A percentile compares a stretch with the other conserved stretches of the same genome.
Evolutionary conservation across 2,797 vertebrate genomes (phyloP).

Genomic region (Nyctalus aviator): DNA sequence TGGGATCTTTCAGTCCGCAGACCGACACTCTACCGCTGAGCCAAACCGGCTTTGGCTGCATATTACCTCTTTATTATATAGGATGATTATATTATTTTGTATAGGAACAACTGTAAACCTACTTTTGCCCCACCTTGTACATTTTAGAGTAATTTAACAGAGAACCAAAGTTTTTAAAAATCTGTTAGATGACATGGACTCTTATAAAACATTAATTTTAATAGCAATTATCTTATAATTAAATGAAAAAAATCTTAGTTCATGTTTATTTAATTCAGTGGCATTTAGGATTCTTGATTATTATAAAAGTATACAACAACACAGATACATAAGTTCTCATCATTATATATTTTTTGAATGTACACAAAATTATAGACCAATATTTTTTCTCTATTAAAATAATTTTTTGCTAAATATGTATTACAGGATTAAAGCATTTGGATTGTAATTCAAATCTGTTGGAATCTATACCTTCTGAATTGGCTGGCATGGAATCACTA

Average conservation of each 20-base stretch:
- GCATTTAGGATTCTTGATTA: slow-evolving; percentile 35
- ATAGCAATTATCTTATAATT: slow-evolving; percentile 36
- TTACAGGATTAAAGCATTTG: slow-evolving; percentile 90
- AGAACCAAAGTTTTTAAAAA: slow-evolving; percentile 3
- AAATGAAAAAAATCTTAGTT: slow-evolving; percentile 31
- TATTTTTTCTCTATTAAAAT: slow-evolving; percentile 38
- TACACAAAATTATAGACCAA: background rate
- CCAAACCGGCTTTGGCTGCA: too few species aligned
- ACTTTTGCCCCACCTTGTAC: background rate
- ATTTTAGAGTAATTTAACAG: slow-evolving; percentile 12
- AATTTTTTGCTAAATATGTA: slow-evolving; percentile 5
- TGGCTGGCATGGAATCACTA: slow-evolving; percentile 90
- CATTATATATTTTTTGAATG: background rate
- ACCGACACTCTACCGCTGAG: too few species aligned
- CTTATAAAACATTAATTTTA: slow-evolving; percentile 45
- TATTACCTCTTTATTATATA: too few species aligned
- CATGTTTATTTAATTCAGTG: background rate
- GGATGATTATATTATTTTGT: background rate
- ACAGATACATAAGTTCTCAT: slow-evolving; percentile 21
- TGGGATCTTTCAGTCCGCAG: too few species aligned
- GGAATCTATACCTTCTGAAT: slow-evolving; percentile 88
- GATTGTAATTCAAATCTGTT: slow-evolving; percentile 93
- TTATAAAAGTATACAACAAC: background rate
- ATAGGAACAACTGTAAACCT: background rate
- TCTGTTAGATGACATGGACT: background rate